Percentiles rank a stretch among this genome's conserved stretches.
phyloP scores from a whole-genome alignment of 2,888 invertebrate genomes.

The Cheilosia variabilis region DNA sequence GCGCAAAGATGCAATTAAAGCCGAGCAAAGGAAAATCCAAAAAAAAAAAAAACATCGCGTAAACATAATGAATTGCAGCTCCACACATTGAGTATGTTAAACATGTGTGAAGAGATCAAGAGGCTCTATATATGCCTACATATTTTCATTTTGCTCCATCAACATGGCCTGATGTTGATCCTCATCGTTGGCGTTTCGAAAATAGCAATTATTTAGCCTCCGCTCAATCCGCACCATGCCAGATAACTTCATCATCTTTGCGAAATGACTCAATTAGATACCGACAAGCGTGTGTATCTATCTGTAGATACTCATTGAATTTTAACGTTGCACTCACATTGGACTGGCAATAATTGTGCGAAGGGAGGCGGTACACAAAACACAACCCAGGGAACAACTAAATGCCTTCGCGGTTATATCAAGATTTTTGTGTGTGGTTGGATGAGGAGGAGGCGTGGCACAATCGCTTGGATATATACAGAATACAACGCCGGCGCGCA shows the following conservation, averaged over 20 bases:
- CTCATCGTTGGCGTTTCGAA: conserved; percentile 21
- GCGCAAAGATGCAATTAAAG: conserved; percentile 70
- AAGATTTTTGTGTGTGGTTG: conserved; percentile 69
- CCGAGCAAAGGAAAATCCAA: conserved; percentile 4
- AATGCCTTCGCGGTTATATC: conserved; percentile 52
- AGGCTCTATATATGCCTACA: conserved; percentile 19
- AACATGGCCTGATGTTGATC: background rate
- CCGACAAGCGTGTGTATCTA: conserved; percentile 55
- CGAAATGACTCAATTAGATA: conserved; percentile 78
- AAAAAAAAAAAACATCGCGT: background rate
- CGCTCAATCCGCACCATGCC: conserved; percentile 21
- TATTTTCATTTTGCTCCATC: conserved; percentile 1
- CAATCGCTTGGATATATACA: conserved; percentile 29
- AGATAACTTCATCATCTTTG: conserved; percentile 67
- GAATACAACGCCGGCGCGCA: background rate
- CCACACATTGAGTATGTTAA: conserved; percentile 77
- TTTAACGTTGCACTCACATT: conserved; percentile 43
- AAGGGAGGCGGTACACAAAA: conserved; percentile 48
- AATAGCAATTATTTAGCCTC: conserved; percentile 67
- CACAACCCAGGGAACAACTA: conserved; percentile 18
- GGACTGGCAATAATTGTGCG: conserved; percentile 57
- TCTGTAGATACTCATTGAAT: conserved; percentile 52
- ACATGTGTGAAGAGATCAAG: conserved; percentile 72
- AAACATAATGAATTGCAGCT: conserved; percentile 76
- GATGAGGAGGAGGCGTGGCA: conserved; percentile 63